Evolutionary conservation across 2,797 vertebrate species (phyloP).

Genomic region (Lophius americanus): DNA sequence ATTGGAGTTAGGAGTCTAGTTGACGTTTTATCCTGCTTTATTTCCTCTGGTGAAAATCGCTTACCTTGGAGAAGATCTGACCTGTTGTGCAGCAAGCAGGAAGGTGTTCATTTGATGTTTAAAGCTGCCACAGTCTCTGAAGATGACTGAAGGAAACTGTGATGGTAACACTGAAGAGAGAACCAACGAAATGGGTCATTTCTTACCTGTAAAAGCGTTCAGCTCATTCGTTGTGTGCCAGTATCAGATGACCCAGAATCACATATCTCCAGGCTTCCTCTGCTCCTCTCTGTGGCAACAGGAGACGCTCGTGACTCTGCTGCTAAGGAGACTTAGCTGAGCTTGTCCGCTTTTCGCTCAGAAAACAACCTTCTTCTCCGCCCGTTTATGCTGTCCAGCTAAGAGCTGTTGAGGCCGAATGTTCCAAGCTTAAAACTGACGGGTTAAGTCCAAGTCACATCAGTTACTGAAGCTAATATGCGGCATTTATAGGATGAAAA

Average conservation of each 20-base stretch:
- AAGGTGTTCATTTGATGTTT: not conserved
- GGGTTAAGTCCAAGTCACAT: not conserved
- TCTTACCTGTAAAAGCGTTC: conserved; percentile 59
- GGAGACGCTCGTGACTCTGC: conserved; percentile 36
- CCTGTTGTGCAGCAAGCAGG: conserved; percentile 59
- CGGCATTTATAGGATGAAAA: not conserved
- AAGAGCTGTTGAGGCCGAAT: not conserved
- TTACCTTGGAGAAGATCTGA: conserved; percentile 22
- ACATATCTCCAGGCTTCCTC: conserved; percentile 45
- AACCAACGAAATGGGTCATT: not conserved
- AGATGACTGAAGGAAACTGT: conserved; percentile 4
- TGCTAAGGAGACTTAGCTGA: conserved; percentile 60
- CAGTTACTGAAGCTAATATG: not conserved
- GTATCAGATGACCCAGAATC: conserved; percentile 43
- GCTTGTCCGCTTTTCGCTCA: conserved; percentile 57
- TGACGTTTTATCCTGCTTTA: conserved; percentile 4
- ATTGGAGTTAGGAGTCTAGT: not conserved
- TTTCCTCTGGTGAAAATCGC: not conserved
- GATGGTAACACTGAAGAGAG: not conserved
- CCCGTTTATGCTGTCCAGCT: not conserved
- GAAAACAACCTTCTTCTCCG: conserved; percentile 12
- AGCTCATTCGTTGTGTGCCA: conserved; percentile 34
- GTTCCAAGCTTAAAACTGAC: not conserved
- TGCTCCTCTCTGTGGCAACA: conserved; percentile 24
- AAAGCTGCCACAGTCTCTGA: conserved; percentile 9